Conservation (phyloP, 2,888 invertebrate genomes). For the Baccha elongata region DNA sequence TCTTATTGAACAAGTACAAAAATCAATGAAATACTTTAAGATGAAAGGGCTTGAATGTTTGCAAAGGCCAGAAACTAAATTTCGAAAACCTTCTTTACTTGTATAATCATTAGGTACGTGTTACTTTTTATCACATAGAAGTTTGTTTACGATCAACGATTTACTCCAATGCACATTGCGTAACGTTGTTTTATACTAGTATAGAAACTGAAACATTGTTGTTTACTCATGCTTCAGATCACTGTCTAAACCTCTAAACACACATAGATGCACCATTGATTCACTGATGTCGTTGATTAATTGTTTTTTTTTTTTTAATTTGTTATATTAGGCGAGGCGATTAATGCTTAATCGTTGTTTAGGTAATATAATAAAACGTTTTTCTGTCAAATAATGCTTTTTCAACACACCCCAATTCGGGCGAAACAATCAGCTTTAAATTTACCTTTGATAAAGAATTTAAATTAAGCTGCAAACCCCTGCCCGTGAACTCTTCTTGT, state of each 20-base stretch:
- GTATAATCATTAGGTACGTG: too few species aligned
- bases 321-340: too few species aligned
- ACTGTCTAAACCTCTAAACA: constrained; percentile 28
- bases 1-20: too few species aligned
- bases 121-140: too few species aligned
- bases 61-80: too few species aligned
- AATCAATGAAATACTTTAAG: too few species aligned
- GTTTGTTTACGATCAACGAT: too few species aligned
- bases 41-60: too few species aligned
- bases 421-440: constrained; percentile 29
- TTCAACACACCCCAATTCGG: constrained; percentile 16
- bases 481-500: background rate
- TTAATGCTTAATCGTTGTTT: background rate
- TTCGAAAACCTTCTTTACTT: too few species aligned
- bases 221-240: constrained; percentile 4
- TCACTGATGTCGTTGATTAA: constrained; percentile 20
- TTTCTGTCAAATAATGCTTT: background rate
- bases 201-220: background rate
- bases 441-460: constrained; percentile 27
- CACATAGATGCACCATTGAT: constrained; percentile 37
- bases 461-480: too few species aligned
- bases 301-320: background rate
- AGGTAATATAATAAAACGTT: background rate
- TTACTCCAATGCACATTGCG: constrained; percentile 9
- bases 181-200: background rate